Evolutionary conservation across 2,113 vertebrate genomes (phyloP).

Genomic region (Corythaeola cristata): DNA sequence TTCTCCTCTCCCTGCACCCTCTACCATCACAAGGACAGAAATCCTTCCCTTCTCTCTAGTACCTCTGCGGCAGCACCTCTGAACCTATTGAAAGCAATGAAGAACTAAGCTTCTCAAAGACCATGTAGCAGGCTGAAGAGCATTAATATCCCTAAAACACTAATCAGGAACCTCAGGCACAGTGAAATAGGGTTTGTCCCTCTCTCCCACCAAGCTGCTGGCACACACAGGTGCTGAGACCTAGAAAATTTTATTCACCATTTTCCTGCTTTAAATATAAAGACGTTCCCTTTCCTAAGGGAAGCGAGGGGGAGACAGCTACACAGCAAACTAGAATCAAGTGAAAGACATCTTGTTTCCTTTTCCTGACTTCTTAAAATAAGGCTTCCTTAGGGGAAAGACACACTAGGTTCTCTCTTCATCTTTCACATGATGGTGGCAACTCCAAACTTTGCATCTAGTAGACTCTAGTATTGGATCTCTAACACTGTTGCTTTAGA

Average conservation of each 20-base stretch:
- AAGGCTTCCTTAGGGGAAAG: neutral
- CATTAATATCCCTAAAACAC: neutral
- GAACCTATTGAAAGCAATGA: neutral
- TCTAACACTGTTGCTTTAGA: neutral
- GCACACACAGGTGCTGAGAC: neutral
- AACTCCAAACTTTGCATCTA: neutral
- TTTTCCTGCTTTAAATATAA: neutral
- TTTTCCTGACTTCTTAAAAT: neutral
- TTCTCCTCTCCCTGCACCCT: neutral
- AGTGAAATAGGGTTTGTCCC: neutral
- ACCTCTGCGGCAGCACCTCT: neutral
- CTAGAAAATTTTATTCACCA: neutral
- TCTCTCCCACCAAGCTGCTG: neutral
- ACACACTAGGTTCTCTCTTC: neutral
- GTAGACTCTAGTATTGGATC: neutral
- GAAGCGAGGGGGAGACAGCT: neutral
- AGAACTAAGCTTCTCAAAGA: neutral
- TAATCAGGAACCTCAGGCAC: neutral
- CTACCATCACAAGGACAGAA: accelerated
- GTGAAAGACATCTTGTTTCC: neutral
- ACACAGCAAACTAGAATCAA: neutral
- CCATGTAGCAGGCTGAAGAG: neutral
- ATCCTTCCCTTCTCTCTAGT: neutral
- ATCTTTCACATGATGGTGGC: neutral
- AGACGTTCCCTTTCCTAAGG: neutral